phyloP scores from a whole-genome alignment of 2,888 invertebrate species.

The Epistrophe grossulariae region DNA sequence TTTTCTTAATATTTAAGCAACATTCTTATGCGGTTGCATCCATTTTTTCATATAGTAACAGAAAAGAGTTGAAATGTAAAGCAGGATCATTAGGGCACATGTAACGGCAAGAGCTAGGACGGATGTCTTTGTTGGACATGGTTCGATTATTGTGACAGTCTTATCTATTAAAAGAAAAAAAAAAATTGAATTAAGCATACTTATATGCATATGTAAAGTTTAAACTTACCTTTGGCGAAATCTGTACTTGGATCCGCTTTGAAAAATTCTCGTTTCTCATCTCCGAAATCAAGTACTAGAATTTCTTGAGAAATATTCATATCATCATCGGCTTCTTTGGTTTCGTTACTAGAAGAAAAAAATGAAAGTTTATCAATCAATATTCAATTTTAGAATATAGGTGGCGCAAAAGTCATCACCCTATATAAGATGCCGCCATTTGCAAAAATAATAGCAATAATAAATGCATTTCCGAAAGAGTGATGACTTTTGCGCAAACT shows the following conservation, averaged over 20 bases:
- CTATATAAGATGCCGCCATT: too few species aligned
- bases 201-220: neutral
- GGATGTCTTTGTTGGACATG: constrained; percentile 95
- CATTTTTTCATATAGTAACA: constrained; percentile 97
- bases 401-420: too few species aligned
- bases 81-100: constrained; percentile 93
- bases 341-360: constrained; percentile 85
- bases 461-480: too few species aligned
- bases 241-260: constrained; percentile 91
- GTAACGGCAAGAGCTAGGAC: constrained; percentile 96
- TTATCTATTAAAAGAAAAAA: constrained; percentile 87
- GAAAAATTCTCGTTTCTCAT: constrained; percentile 93
- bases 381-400: too few species aligned
- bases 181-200: neutral
- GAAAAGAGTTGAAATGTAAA: constrained; percentile 96
- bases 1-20: constrained; percentile 85
- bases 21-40: constrained; percentile 93
- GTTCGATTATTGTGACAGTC: constrained; percentile 95
- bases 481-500: too few species aligned
- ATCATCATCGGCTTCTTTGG: constrained; percentile 86
- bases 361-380: neutral
- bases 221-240: constrained; percentile 87
- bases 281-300: constrained; percentile 95
- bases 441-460: too few species aligned
- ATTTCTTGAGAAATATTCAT: constrained; percentile 98